Conservation (phyloP, 2,888 invertebrate species). For the Cantharis rustica region DNA sequence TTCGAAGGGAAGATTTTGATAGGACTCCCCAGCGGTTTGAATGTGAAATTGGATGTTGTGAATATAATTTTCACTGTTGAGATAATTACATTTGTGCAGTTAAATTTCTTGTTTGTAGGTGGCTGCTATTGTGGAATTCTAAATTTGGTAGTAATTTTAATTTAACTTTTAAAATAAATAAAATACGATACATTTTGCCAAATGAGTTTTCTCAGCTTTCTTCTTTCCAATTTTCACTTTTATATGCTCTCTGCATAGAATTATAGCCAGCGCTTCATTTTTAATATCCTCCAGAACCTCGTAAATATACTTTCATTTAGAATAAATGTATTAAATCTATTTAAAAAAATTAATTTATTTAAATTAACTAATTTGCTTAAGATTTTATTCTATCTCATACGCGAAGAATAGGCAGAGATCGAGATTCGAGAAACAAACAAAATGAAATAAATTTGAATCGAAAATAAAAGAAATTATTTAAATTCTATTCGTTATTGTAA, state of each 20-base stretch:
- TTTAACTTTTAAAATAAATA: conserved; percentile 19
- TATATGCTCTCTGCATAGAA: neutral
- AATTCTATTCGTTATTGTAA: neutral
- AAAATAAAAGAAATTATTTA: neutral
- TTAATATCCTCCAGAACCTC: neutral
- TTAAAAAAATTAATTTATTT: neutral
- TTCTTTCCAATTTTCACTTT: neutral
- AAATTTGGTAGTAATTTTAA: conserved; percentile 21
- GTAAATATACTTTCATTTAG: neutral
- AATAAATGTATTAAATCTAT: neutral
- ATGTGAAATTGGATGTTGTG: conserved; percentile 33
- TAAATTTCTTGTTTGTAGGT: conserved; percentile 25
- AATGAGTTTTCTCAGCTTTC: neutral
- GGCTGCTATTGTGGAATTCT: conserved; percentile 18
- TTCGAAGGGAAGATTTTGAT: conserved; percentile 33
- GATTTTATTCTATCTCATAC: neutral
- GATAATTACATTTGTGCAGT: conserved; percentile 31
- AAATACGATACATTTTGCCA: neutral
- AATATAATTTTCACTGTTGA: conserved; percentile 31
- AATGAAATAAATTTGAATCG: neutral
- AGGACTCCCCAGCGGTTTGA: conserved; percentile 30
- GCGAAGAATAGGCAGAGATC: neutral
- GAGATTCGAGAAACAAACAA: neutral
- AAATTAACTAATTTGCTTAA: neutral
- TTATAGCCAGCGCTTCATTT: neutral